Conservation (phyloP, 2,888 invertebrate species). For the Papilio demoleus region DNA sequence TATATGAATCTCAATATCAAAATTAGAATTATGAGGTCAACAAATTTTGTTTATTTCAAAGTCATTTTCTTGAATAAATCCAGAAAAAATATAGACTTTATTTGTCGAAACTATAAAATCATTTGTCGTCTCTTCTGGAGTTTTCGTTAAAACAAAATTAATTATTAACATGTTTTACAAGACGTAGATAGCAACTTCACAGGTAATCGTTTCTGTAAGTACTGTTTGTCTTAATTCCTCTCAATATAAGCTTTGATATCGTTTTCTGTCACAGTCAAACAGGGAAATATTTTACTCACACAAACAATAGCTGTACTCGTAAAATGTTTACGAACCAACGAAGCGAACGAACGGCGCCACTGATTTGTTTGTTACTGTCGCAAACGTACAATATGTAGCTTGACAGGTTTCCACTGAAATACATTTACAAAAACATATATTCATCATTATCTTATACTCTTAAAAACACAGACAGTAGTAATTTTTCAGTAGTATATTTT, state of each 20-base stretch:
- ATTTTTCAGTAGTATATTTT: too few relatives aligned
- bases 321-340: constrained; percentile 31
- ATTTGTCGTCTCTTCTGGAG: too few relatives aligned
- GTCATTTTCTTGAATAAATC: too few relatives aligned
- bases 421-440: not conserved
- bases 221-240: not conserved
- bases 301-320: constrained; percentile 19
- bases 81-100: too few relatives aligned
- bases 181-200: not conserved
- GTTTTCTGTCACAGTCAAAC: not conserved
- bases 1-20: too few relatives aligned
- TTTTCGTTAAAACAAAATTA: too few relatives aligned
- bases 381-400: not conserved
- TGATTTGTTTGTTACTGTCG: constrained; percentile 28
- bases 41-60: too few relatives aligned
- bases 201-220: not conserved
- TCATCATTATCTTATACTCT: not conserved
- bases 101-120: too few relatives aligned
- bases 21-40: too few relatives aligned
- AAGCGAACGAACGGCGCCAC: constrained; percentile 26
- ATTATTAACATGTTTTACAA: too few relatives aligned
- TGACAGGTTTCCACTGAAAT: not conserved
- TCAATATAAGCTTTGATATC: not conserved
- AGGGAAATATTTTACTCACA: constrained; percentile 5
- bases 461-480: too few relatives aligned